Evolutionary conservation across 2,113 vertebrate species (phyloP).

Genomic region (Penelope pileata): DNA sequence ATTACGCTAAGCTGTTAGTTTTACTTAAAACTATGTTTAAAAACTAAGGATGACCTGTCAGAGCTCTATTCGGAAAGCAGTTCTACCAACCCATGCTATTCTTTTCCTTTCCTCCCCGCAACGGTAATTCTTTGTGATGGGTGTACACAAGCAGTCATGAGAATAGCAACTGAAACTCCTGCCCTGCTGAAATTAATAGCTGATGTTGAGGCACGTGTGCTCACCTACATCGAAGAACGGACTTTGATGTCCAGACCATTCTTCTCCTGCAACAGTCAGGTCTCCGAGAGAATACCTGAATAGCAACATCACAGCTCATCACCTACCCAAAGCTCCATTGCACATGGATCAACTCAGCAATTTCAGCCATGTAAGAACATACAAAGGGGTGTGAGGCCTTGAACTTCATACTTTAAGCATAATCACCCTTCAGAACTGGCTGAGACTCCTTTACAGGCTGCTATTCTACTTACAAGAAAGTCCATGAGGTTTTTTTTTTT

Average conservation of each 20-base stretch:
- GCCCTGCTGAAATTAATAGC: not conserved
- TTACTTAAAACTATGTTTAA: not conserved
- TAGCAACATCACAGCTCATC: accelerated
- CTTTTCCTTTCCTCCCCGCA: not conserved
- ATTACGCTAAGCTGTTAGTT: not conserved
- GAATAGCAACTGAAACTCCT: accelerated
- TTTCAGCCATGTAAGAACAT: not conserved
- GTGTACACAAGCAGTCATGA: not conserved
- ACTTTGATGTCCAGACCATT: not conserved
- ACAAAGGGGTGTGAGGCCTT: not conserved
- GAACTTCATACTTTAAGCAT: not conserved
- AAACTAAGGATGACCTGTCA: not conserved
- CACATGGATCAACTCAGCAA: not conserved
- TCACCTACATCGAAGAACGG: not conserved
- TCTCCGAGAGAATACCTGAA: not conserved
- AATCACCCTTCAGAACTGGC: not conserved
- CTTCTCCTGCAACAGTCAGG: accelerated
- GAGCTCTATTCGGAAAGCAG: not conserved
- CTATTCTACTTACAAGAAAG: not conserved
- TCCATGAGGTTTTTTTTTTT: accelerated
- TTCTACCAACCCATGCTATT: not conserved
- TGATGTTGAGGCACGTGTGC: not conserved
- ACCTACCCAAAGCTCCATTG: not conserved
- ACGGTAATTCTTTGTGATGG: not conserved
- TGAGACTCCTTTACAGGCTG: not conserved